Percentiles rank a stretch among this genome's conserved stretches.
Evolutionary conservation across 2,113 vertebrate species (phyloP).

Genomic region (Tragelaphus imberbis): DNA sequence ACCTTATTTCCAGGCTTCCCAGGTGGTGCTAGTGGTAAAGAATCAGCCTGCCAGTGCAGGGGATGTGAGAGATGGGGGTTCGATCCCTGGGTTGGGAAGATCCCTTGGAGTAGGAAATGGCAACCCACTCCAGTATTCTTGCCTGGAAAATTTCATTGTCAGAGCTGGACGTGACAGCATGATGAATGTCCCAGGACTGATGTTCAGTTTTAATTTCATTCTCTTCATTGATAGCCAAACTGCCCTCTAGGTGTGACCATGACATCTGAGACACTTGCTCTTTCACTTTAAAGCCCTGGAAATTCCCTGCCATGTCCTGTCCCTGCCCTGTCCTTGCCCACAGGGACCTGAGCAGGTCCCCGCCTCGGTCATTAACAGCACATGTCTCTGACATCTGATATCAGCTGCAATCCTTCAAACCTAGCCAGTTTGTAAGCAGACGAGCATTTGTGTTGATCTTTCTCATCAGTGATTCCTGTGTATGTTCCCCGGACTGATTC

Average conservation of each 20-base stretch:
- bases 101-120: not conserved
- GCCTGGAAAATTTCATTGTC: not conserved
- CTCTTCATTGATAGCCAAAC: not conserved
- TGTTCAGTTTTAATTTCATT: not conserved
- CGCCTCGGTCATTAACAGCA: not conserved
- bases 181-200: not conserved
- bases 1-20: not conserved
- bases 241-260: not conserved
- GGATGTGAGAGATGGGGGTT: not conserved
- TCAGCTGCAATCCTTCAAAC: not conserved
- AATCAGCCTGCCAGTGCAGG: not conserved
- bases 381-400: accelerated
- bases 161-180: not conserved
- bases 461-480: not conserved
- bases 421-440: accelerated
- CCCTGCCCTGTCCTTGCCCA: not conserved
- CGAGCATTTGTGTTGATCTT: not conserved
- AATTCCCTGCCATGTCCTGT: not conserved
- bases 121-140: not conserved
- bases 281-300: too few relatives aligned
- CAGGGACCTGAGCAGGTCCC: not conserved
- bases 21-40: not conserved
- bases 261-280: not conserved
- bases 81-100: not conserved
- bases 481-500: not conserved